These are phyloP conservation scores for Gobius niger DNA, from an alignment of 2,113 vertebrate genomes.

Conservation along the genomic window DNA sequence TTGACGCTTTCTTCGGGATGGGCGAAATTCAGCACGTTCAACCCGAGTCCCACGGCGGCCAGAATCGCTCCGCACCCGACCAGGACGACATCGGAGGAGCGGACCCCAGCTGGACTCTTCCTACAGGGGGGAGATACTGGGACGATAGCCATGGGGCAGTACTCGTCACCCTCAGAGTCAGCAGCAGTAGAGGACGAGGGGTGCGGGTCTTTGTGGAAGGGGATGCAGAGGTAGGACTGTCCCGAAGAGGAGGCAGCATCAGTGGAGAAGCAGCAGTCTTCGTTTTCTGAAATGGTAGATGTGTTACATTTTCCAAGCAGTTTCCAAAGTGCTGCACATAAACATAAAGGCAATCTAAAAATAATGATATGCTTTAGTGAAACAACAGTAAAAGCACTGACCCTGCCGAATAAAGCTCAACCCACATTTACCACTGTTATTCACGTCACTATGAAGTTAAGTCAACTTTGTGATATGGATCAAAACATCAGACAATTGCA, in stretches of 20 bases:
- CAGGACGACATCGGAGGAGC: constrained; percentile 86
- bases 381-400: too few species aligned
- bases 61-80: constrained; percentile 90
- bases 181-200: constrained; percentile 9
- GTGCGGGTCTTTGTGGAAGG: constrained; percentile 85
- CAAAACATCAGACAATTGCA: background rate
- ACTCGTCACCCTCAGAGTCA: constrained; percentile 80
- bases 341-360: too few species aligned
- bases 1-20: constrained; percentile 83
- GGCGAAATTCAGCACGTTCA: constrained; percentile 84
- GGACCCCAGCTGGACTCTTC: constrained; percentile 79
- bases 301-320: too few species aligned
- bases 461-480: too few species aligned
- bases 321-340: too few species aligned
- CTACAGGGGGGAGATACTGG: constrained; percentile 86
- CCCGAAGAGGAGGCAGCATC: constrained; percentile 73
- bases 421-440: too few species aligned
- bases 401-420: too few species aligned
- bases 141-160: constrained; percentile 71
- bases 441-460: too few species aligned
- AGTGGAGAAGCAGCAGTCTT: constrained; percentile 81
- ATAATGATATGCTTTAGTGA: too few species aligned
- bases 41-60: constrained; percentile 90
- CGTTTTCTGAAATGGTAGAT: constrained; percentile 80
- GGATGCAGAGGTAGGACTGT: constrained; percentile 95